A percentile compares a stretch with the other conserved stretches of the same genome.
Conservation (phyloP, 2,888 invertebrate genomes). For the Gryllus longicercus region DNA sequence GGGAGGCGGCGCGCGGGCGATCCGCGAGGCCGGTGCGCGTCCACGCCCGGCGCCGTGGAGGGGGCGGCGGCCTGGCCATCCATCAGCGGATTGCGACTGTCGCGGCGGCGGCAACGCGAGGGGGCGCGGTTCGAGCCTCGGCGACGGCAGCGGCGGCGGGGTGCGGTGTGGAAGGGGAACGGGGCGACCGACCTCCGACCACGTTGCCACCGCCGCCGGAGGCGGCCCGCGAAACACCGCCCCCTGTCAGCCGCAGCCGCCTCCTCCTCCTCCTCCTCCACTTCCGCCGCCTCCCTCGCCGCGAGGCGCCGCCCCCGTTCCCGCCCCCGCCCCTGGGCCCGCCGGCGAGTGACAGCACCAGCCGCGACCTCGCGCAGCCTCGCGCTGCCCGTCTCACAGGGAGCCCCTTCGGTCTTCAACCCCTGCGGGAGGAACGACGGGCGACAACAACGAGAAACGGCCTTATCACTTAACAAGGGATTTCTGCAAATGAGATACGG, state of each 20-base stretch:
- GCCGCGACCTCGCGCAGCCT: background rate
- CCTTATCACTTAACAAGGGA: too few species aligned
- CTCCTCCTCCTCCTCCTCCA: background rate
- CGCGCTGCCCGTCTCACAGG: background rate
- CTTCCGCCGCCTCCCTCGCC: background rate
- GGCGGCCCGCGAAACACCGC: background rate
- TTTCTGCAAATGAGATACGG: too few species aligned
- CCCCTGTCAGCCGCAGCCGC: constrained; percentile 9
- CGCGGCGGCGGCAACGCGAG: background rate
- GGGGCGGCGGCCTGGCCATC: background rate
- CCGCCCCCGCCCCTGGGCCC: background rate
- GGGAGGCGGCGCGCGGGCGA: background rate
- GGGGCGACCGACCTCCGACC: background rate
- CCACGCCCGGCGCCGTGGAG: background rate
- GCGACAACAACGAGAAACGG: too few species aligned
- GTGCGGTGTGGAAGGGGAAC: background rate
- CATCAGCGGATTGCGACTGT: constrained; percentile 17
- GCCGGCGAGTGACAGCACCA: background rate
- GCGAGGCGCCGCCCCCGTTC: background rate
- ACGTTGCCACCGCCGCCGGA: background rate
- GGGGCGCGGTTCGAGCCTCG: background rate
- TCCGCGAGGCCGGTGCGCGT: background rate
- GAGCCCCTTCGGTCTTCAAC: too few species aligned
- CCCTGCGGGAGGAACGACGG: too few species aligned
- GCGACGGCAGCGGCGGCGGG: background rate